Evolutionary conservation across 2,888 invertebrate species (phyloP).

Genomic region (Leucania comma): DNA sequence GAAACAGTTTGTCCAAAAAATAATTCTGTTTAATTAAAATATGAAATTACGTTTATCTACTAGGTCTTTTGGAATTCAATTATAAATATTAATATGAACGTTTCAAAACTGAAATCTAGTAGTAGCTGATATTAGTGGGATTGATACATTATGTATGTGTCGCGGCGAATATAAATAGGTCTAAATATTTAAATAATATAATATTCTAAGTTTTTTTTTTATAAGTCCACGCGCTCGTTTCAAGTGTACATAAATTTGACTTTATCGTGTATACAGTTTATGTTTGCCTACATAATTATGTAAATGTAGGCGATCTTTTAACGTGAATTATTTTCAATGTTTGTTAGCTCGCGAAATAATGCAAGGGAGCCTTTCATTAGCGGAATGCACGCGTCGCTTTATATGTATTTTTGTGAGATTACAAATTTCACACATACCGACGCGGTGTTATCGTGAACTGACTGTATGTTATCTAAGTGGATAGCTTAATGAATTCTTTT

Average conservation of each 20-base stretch:
- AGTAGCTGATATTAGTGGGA: constrained; percentile 22
- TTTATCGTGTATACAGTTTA: constrained; percentile 87
- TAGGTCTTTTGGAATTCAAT: constrained; percentile 35
- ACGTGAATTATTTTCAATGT: constrained; percentile 85
- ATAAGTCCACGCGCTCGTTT: constrained; percentile 76
- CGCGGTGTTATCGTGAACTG: constrained; percentile 57
- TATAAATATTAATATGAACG: constrained; percentile 34
- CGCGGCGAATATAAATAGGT: constrained; percentile 36
- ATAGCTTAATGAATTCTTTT: constrained; percentile 25
- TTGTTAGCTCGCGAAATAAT: constrained; percentile 80
- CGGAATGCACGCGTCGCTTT: constrained; percentile 78
- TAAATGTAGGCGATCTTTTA: constrained; percentile 84
- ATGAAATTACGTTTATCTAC: constrained; percentile 46
- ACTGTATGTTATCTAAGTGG: constrained; percentile 31
- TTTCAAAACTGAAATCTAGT: constrained; percentile 18
- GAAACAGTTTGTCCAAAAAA: constrained; percentile 54
- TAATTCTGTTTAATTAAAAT: constrained; percentile 53
- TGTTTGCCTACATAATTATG: constrained; percentile 87
- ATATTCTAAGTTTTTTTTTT: constrained; percentile 60
- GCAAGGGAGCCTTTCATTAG: constrained; percentile 81
- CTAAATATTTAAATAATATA: constrained; percentile 67
- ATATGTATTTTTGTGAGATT: constrained; percentile 80
- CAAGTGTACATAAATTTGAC: constrained; percentile 84
- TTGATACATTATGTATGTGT: constrained; percentile 40
- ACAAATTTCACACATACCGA: constrained; percentile 71